These are phyloP conservation scores for Pseudonaja textilis DNA, from an alignment of 2,113 vertebrate species.

Conservation along the genomic window DNA sequence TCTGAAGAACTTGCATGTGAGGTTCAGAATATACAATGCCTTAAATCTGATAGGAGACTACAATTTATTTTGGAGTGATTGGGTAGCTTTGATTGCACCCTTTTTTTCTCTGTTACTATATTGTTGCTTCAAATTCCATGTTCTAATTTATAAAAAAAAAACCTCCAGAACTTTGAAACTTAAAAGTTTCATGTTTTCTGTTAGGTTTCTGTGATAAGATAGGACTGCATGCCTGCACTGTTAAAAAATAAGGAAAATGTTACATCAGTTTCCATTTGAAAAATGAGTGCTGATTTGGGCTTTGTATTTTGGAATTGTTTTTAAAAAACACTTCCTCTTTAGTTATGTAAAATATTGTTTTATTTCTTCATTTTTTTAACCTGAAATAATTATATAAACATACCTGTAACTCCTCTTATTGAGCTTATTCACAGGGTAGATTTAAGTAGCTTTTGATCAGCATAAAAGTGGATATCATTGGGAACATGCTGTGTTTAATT, in stretches of 20 bases:
- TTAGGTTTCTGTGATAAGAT: not conserved
- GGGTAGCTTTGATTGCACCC: rapidly evolving
- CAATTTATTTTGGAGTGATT: not conserved
- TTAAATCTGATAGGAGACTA: not conserved
- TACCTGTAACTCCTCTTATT: not conserved
- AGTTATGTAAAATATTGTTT: not conserved
- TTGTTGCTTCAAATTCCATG: not conserved
- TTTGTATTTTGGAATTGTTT: not conserved
- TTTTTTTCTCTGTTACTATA: not conserved
- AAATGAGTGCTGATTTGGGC: not conserved
- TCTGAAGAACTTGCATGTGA: not conserved
- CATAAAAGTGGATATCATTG: not conserved
- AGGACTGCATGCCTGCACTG: not conserved
- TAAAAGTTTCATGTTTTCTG: not conserved
- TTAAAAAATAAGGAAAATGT: not conserved
- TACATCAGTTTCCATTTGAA: not conserved
- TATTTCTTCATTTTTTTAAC: not conserved
- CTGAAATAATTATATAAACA: rapidly evolving
- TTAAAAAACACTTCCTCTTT: conserved; percentile 14
- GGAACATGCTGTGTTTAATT: not conserved
- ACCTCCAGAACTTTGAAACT: not conserved
- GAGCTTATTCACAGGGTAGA: not conserved
- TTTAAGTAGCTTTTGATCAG: not conserved
- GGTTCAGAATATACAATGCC: not conserved
- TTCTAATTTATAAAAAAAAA: not conserved